A percentile compares a stretch with the other conserved stretches of the same genome.
Conservation (phyloP, 2,797 vertebrate species). For the Malacoraja senta region DNA sequence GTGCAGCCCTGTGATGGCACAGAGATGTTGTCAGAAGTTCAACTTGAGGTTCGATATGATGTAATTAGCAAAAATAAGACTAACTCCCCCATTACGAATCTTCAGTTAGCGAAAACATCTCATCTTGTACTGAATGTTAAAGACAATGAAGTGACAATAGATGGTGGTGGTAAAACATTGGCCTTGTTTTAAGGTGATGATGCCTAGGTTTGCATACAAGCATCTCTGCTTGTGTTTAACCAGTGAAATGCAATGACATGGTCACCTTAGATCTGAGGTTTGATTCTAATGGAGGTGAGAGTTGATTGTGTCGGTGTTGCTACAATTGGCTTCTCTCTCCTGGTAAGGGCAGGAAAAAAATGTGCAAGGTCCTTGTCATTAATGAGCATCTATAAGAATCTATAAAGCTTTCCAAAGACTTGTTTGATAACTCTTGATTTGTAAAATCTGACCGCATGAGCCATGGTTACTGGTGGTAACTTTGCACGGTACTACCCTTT, state of each 20-base stretch:
- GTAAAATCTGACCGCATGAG: background rate
- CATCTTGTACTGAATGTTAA: background rate
- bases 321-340: background rate
- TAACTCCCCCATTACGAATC: background rate
- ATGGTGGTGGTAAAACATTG: background rate
- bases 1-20: background rate
- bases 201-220: background rate
- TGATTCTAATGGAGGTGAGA: background rate
- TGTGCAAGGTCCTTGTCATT: background rate
- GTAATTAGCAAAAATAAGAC: background rate
- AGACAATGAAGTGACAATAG: background rate
- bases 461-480: background rate
- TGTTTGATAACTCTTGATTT: background rate
- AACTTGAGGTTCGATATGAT: background rate
- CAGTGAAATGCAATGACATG: background rate
- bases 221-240: background rate
- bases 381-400: background rate
- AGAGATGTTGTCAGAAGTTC: background rate
- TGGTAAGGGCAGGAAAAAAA: background rate
- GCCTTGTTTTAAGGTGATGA: background rate
- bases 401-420: background rate
- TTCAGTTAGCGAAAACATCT: background rate
- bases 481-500: background rate
- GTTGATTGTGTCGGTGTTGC: background rate
- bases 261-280: background rate